Conservation (phyloP, 2,113 vertebrate genomes). For the Cepphus grylle region DNA sequence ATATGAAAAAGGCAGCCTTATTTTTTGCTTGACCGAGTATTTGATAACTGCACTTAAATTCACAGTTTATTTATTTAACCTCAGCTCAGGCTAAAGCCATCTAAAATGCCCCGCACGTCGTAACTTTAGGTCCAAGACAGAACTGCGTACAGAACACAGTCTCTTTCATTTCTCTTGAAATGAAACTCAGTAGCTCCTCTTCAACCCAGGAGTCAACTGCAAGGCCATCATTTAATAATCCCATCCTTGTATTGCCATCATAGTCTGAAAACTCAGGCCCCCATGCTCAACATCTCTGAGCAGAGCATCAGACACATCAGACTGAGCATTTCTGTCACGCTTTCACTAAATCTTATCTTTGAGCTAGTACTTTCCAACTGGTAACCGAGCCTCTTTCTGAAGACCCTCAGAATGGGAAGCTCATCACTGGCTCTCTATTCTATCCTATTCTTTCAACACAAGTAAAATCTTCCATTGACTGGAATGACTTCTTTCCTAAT, state of each 20-base stretch:
- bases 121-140: not conserved
- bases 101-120: not conserved
- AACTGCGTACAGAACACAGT: not conserved
- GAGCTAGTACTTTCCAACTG: not conserved
- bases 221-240: not conserved
- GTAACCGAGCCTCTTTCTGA: not conserved
- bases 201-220: not conserved
- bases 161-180: not conserved
- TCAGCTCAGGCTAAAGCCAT: constrained; percentile 3
- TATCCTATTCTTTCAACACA: not conserved
- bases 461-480: not conserved
- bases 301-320: not conserved
- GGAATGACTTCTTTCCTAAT: not conserved
- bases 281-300: not conserved
- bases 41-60: constrained; percentile 42
- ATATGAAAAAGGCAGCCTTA: constrained; percentile 22
- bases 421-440: not conserved
- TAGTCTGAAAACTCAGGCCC: not conserved
- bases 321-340: not conserved
- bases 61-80: constrained; percentile 40
- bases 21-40: constrained; percentile 14
- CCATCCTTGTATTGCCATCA: not conserved
- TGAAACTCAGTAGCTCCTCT: not conserved
- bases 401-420: not conserved
- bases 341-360: not conserved